Conservation (phyloP, 2,113 vertebrate species). For the Progne subis region DNA sequence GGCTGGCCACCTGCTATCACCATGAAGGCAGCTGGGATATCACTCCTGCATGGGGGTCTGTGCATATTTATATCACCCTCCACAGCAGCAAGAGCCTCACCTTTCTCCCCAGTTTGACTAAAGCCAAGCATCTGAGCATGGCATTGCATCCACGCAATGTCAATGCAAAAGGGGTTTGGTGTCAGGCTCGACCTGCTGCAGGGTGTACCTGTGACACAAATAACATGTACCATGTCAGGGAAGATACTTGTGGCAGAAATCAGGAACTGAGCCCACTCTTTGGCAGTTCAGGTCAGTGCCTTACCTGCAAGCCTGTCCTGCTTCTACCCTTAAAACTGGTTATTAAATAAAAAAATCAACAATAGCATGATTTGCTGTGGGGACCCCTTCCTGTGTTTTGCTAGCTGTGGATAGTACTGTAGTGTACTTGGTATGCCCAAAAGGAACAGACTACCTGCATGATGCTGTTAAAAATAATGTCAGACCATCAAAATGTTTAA, state of each 20-base stretch:
- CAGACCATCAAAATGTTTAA: neutral
- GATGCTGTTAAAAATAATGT: neutral
- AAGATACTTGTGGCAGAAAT: neutral
- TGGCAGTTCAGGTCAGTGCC: neutral
- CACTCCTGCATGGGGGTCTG: neutral
- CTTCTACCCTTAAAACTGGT: neutral
- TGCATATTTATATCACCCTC: neutral
- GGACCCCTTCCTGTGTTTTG: neutral
- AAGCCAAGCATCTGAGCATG: neutral
- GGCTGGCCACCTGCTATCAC: neutral
- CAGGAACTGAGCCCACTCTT: neutral
- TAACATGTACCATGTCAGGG: fast-evolving
- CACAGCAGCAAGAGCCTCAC: fast-evolving
- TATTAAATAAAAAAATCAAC: neutral
- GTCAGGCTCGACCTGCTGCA: neutral
- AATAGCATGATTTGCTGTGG: neutral
- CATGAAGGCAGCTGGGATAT: neutral
- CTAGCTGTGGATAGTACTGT: neutral
- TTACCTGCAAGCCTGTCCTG: neutral
- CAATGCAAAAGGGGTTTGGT: neutral
- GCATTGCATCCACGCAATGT: neutral
- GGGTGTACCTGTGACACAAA: no score
- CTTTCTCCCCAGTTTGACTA: neutral
- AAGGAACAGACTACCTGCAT: neutral
- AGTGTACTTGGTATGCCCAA: neutral